phyloP scores from a whole-genome alignment of 2,888 invertebrate genomes.

The Incurvaria masculella region DNA sequence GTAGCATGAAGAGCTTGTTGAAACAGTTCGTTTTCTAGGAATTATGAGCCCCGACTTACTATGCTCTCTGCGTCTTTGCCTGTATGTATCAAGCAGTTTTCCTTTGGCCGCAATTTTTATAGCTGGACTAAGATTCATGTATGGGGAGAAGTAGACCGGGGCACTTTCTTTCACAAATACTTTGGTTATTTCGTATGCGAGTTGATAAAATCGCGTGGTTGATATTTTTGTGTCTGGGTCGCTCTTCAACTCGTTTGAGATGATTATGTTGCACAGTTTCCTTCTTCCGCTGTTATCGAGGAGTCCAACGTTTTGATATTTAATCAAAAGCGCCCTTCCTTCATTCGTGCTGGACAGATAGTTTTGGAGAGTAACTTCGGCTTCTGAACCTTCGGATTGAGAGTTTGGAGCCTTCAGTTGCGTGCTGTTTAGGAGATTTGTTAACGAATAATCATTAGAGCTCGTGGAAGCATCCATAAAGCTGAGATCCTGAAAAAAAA shows the following conservation, averaged over 20 bases:
- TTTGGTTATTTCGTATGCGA: conserved; percentile 3
- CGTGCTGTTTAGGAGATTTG: not conserved
- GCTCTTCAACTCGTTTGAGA: not conserved
- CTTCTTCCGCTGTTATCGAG: not conserved
- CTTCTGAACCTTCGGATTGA: not conserved
- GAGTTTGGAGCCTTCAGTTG: not conserved
- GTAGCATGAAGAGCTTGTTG: not conserved
- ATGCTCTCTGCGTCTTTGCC: not conserved
- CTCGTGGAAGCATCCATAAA: not conserved
- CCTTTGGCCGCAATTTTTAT: not conserved
- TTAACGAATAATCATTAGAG: not conserved
- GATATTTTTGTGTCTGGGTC: not conserved
- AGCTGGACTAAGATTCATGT: conserved; percentile 2
- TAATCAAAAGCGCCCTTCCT: no score
- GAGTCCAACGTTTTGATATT: not conserved
- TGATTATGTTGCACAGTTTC: not conserved
- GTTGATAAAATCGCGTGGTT: conserved; percentile 1
- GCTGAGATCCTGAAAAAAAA: no score
- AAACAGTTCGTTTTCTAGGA: not conserved
- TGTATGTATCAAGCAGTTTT: not conserved
- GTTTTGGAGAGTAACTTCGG: no score
- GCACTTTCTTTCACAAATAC: conserved; percentile 3
- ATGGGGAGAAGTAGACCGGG: conserved; percentile 2
- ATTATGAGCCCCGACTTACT: not conserved
- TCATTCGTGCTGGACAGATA: no score